Percentiles rank a stretch among this genome's conserved stretches.
phyloP scores from a whole-genome alignment of 1,140 invertebrate genomes.

The Ditylenchus dipsaci region DNA sequence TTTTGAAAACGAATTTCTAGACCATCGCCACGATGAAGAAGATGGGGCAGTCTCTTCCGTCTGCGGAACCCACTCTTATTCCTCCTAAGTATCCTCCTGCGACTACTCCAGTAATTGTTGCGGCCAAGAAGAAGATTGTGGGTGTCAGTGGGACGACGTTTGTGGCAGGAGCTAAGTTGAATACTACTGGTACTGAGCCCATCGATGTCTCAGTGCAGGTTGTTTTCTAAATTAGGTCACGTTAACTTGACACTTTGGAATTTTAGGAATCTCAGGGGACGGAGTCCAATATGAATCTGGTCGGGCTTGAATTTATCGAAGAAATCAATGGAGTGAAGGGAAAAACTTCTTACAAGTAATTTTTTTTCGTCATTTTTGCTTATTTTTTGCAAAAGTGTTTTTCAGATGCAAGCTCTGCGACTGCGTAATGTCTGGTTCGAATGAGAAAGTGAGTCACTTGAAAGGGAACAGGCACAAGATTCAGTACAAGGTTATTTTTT shows the following conservation, averaged over 20 bases:
- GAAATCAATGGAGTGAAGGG: conserved; percentile 83
- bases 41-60: conserved; percentile 92
- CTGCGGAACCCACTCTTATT: conserved; percentile 81
- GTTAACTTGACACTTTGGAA: no score
- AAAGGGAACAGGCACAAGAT: conserved; percentile 89
- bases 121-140: conserved; percentile 64
- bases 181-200: conserved; percentile 41
- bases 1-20: neutral
- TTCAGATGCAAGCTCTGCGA: conserved; percentile 98
- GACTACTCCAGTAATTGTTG: neutral
- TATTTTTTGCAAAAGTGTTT: conserved; percentile 63
- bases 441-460: conserved; percentile 99
- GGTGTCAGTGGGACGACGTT: conserved; percentile 82
- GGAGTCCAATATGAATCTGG: conserved; percentile 83
- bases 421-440: conserved; percentile 96
- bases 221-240: neutral
- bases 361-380: no score
- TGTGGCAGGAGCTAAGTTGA: conserved; percentile 65
- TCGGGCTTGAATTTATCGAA: conserved; percentile 96
- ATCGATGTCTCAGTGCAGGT: conserved; percentile 19
- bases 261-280: conserved; percentile 28
- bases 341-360: conserved; percentile 62
- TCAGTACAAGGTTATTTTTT: conserved; percentile 69
- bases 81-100: conserved; percentile 12
- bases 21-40: conserved; percentile 70